Base-by-base conservation (phyloP, 2,113 vertebrate genomes). In the Todiramphus chloris region DNA sequence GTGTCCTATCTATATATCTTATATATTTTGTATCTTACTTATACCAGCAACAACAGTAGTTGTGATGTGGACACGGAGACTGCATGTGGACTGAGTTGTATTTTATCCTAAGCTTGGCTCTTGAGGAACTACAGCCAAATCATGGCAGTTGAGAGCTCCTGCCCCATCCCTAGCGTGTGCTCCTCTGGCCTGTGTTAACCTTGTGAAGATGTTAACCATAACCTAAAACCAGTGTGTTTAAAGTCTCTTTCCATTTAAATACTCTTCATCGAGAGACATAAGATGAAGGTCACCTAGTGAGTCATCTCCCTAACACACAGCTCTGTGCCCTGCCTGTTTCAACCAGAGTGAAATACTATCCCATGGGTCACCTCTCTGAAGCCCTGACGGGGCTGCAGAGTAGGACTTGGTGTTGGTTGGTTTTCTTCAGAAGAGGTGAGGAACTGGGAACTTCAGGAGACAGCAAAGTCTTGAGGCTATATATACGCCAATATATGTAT, bases 261-360 rank as follows among this genome's bases (percentile, higher is more conserved):
- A 37, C 60, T 89, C 68, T 75, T 68, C 67, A 56, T 59, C 44
- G 66, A 58, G 63, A 76, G 44, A 19, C 0, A 0, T 66, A 90
- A 51, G 79, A 11, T 62, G 92, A 94, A 89, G 79, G 88, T 96
- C 74, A 72, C 48, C 35, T 8, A 37, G 16, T 77, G 67, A 91
- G 21, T 93, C 84, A 88, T 79, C 7, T 87, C 64, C 48, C 60
- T 51, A 37, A 74, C 53, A 85, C n/a, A 66, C 6, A 73, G 44
- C 46, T 72, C 85, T 7, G 3, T 88, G 59, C 31, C n/a, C 72
- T 18, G 16, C 70, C 53, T 1, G 3, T 24, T 41, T 73, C 88
- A 77, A 53, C 63, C 59, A 50, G 53, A 77, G 63, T 72, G 75
- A 94, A 91, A 73, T 35, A 46, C 24, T 63, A 83, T 73, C 51